Evolutionary conservation across 2,113 vertebrate species (phyloP), one percentile per base, ranked within the genome.

Genomic region (Pygoscelis adeliae): DNA sequence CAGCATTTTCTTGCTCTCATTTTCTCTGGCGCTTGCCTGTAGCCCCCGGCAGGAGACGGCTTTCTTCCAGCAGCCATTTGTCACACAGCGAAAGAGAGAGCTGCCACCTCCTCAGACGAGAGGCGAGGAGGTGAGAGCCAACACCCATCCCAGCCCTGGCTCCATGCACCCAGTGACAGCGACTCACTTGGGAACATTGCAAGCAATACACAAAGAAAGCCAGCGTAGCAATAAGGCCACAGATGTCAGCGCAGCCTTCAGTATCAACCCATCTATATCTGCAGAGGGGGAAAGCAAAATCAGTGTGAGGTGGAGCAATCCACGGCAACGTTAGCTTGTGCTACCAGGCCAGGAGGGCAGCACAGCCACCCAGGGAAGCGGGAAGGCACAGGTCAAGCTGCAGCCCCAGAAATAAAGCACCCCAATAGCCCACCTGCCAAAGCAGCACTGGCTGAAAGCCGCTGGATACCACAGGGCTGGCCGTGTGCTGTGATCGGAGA

Each of bases 401-500:
- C 55, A 81, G 63, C 15, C 42, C 32, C 21, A 81, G 29, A 59
- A 84, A 55, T 30, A 42, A 78, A 58, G 26, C 15, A 25, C 61
- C 42, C 46, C 59, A 55, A 17, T 15, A 58, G 25, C 15, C 53
- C 42, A 32, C 11, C 50, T 59, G 47, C 9, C 19, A 38, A 44
- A 72, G 8, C 3, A 58, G 49, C 8, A 1, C 53, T 42, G 81
- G 11, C 30, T 53, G 71, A 22, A 71, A 40, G 46, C 53, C 1
- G 1, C 58, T 32, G 59, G 66, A 13, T 32, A 9, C 18, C 0
- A 1, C 38, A n/a, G 38, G 47, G 20, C 52, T 23, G 62, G 23
- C 21, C 0, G 0, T 13, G 61, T 46, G 53, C 66, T 63, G 17
- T 1, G 9, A 62, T 25, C 2, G 3, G 23, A 32, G 55, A 15